Conservation (phyloP, 2,797 vertebrate genomes). For the Lepilemur septentrionalis region DNA sequence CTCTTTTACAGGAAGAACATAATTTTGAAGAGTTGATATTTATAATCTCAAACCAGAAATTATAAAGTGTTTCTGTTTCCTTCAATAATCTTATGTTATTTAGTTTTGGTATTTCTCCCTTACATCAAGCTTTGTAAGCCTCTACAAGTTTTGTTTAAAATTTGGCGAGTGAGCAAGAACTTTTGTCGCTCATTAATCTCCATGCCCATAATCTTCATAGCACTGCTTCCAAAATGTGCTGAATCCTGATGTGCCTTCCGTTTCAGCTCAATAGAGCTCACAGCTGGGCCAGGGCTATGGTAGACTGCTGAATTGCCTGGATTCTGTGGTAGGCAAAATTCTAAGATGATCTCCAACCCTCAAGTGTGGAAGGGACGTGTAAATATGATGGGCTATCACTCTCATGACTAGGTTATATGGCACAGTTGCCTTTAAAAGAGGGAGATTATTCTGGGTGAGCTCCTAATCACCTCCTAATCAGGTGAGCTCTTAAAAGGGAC, state of each 20-base stretch:
- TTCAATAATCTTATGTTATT: not conserved
- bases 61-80: not conserved
- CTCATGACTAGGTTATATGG: not conserved
- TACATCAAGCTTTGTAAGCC: not conserved
- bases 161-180: not conserved
- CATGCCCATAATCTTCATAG: not conserved
- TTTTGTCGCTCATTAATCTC: not conserved
- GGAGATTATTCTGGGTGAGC: not conserved
- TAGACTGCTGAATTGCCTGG: not conserved
- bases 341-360: not conserved
- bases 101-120: not conserved
- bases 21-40: not conserved
- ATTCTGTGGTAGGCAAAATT: not conserved
- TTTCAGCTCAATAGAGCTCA: not conserved
- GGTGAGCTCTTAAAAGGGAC: not conserved
- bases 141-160: not conserved
- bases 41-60: conserved; percentile 40
- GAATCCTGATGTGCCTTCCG: not conserved
- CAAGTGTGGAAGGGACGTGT: not conserved
- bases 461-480: too few species aligned
- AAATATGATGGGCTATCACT: not conserved
- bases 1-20: conserved; percentile 21
- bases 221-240: not conserved
- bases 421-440: not conserved
- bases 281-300: not conserved